Evolutionary conservation across 2,797 vertebrate species (phyloP).

Genomic region (Sebastes oblongus): DNA sequence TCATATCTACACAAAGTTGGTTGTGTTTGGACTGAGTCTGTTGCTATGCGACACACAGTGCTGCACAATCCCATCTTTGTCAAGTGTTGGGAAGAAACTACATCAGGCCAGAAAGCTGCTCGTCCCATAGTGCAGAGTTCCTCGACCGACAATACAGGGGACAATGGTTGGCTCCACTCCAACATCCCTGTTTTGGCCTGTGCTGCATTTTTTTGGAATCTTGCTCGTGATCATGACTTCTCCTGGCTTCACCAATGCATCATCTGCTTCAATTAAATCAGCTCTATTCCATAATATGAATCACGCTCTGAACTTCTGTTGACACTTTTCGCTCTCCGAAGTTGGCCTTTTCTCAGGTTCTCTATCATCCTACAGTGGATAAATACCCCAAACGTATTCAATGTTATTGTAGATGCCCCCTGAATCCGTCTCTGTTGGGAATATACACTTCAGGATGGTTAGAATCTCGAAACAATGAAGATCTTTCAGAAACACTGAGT

Average conservation of each 20-base stretch:
- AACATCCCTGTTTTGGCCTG: neutral
- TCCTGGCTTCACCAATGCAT: neutral
- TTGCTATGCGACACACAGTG: slow-evolving; percentile 2
- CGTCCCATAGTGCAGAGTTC: slow-evolving; percentile 10
- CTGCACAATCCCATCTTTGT: slow-evolving; percentile 61
- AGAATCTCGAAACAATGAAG: slow-evolving; percentile 40
- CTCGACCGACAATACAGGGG: slow-evolving; percentile 14
- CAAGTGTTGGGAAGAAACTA: slow-evolving; percentile 35
- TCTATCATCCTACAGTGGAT: neutral
- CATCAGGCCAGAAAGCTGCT: slow-evolving; percentile 35
- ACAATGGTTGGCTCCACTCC: slow-evolving; percentile 27
- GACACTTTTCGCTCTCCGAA: neutral
- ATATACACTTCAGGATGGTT: slow-evolving; percentile 9
- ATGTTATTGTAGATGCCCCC: neutral
- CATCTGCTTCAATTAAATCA: neutral
- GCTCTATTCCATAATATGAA: neutral
- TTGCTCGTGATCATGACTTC: neutral
- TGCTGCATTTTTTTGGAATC: neutral
- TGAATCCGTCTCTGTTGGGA: neutral
- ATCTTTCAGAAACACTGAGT: slow-evolving; percentile 34
- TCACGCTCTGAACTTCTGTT: neutral
- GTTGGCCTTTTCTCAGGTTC: neutral
- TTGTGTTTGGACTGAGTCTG: slow-evolving; percentile 3
- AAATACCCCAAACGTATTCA: neutral
- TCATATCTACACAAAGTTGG: neutral